These are phyloP conservation scores for Archips crataeganus DNA, from an alignment of 2,888 invertebrate genomes.

Conservation along the genomic window DNA sequence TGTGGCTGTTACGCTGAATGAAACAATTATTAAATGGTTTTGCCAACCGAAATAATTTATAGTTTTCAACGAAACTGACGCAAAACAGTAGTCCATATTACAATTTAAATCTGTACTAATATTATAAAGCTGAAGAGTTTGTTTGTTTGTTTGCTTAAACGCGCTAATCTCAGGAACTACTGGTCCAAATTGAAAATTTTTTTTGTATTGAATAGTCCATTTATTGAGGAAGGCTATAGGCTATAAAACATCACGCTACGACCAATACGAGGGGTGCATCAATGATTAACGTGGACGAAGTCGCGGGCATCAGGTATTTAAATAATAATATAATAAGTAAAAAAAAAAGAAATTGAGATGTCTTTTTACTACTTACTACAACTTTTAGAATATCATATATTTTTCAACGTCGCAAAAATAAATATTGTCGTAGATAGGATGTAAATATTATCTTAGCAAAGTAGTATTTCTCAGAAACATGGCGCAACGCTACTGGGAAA, in stretches of 20 bases:
- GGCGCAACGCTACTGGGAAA: constrained; percentile 53
- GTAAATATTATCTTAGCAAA: constrained; percentile 38
- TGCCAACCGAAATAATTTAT: background rate
- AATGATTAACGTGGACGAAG: too few relatives aligned
- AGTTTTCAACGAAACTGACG: background rate
- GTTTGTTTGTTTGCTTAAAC: too few relatives aligned
- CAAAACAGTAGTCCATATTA: background rate
- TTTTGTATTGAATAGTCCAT: too few relatives aligned
- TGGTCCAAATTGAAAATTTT: too few relatives aligned
- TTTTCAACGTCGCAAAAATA: constrained; percentile 10
- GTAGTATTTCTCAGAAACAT: constrained; percentile 40
- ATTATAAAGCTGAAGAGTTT: too few relatives aligned
- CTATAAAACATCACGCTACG: too few relatives aligned
- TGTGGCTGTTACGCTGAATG: background rate
- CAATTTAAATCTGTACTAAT: background rate
- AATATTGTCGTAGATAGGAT: constrained; percentile 32
- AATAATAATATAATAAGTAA: background rate
- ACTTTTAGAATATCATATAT: background rate
- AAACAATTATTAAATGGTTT: background rate
- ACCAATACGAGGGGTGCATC: too few relatives aligned
- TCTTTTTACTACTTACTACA: background rate
- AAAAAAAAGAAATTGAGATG: background rate
- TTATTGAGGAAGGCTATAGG: too few relatives aligned
- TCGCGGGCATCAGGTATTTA: too few relatives aligned
- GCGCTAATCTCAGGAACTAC: too few relatives aligned